Base-by-base conservation (phyloP, 2,113 vertebrate species). In the Ceuthmochares aereus region DNA sequence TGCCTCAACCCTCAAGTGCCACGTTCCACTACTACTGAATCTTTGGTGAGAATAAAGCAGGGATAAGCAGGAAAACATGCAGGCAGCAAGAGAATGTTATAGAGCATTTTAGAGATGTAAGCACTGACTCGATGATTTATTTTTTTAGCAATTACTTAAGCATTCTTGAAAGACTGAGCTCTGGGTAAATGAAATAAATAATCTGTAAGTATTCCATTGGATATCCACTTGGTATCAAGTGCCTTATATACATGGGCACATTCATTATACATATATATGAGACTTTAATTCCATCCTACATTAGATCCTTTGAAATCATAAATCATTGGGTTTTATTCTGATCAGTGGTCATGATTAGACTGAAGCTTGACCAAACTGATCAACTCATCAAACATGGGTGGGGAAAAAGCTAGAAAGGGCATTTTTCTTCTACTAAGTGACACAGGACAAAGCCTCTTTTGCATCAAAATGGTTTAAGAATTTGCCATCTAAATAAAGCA, bases 351-450 rank as follows among this genome's bases (percentile, higher is more conserved):
- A 54, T 8, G 37, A 80, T 45, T 37, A 73, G 37, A 80, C 37
- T 76, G 56, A 74, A 88, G 27, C 12, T 87, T 81, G 78, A 84
- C 17, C 14, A 70, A 94, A 79, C 15, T 62, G 21, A 72, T 29
- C 40, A 79, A 68, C 6, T 59, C 15, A 5, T 73, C 1, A 0
- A 87, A 60, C 9, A 6, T 1, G 1, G 12, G 5, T 42, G 3
- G 36, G 7, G 15, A 51, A 55, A 64, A 77, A 23, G 7, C 10
- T 19, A 81, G 32, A 59, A 76, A 36, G 70, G 34, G 42, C 30
- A 29, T 66, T 92, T 84, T 89, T 64, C 17, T 83, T 90, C 76
- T 16, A 54, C 18, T 55, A 62, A 6, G 23, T 7, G 9, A 36
- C 63, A 29, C 3, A 82, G 25, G 4, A 68, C 14, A 85, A 91